Base-by-base conservation (phyloP, 2,797 vertebrate genomes). In the Limnodromus scolopaceus region DNA sequence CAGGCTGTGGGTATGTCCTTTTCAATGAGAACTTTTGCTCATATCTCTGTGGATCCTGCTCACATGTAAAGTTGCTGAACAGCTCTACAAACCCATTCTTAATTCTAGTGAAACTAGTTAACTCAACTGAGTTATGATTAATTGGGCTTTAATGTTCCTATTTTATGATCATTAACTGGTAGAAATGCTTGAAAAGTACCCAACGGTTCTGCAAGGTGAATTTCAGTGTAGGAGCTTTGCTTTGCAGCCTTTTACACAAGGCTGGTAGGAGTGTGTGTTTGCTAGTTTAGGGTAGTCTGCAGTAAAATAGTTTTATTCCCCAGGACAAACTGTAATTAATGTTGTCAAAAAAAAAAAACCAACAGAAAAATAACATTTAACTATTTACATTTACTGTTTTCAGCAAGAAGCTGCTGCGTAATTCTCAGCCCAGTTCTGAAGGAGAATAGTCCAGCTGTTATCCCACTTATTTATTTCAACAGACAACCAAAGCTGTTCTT, bases 141-240 rank as follows among this genome's bases (percentile, higher is more conserved):
- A 24, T 39, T 20, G 4, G 19, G 28, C 34, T 85, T n/a, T 48
- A 39, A 22, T 34, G 20, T 58, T 93, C 28, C 68, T 65, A 15
- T 75, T 68, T 72, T 80, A 66, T 68, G 16, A 25, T 58, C 41
- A 87, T 71, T 68, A 80, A 41, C 24, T 76, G 39, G 53, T 41
- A 81, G 74, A 83, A 91, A 87, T 13, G 4, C 65, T 20, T 84
- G 38, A 74, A 87, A 87, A 81, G 17, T 17, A n/a, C 32, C 87
- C 54, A 80, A 23, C 15, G 20, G 46, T 30, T 77, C 70, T 80
- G 58, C 69, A 65, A 34, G 72, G 11, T 51, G 20, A 83, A 25
- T 93, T 93, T 82, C 38, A 86, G 77, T 79, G 51, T 7, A 39
- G n/a, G 17, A 92, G 74, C 22, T 69, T 89, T 95, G 75, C 72